Conservation (phyloP, 2,113 vertebrate species). For the Grammomys dolichurus region DNA sequence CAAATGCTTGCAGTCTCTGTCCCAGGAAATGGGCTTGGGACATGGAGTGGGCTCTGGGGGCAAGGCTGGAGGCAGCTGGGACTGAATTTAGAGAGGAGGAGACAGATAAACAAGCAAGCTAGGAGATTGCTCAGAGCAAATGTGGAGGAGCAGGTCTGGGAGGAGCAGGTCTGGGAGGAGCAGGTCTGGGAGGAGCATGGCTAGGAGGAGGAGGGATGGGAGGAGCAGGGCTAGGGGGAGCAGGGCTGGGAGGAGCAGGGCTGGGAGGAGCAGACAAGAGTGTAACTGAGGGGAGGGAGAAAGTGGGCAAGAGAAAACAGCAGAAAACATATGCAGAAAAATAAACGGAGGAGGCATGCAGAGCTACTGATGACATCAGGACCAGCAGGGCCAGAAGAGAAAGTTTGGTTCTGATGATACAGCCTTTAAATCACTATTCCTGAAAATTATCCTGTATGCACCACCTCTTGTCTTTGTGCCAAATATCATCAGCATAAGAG, state of each 20-base stretch:
- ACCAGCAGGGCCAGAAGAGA: not conserved
- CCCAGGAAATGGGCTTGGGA: not conserved
- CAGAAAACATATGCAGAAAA: not conserved
- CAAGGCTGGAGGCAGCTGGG: not conserved
- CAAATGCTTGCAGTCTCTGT: not conserved
- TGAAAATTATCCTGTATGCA: not conserved
- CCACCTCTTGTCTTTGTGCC: not conserved
- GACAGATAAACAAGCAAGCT: not conserved
- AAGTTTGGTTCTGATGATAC: not conserved
- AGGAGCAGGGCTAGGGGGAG: not conserved
- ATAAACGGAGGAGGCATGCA: not conserved
- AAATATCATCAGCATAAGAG: not conserved
- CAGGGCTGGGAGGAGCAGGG: not conserved
- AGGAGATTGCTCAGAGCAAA: not conserved
- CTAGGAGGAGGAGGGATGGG: not conserved
- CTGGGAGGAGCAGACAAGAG: not conserved
- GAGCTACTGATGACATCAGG: not conserved
- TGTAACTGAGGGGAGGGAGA: not conserved
- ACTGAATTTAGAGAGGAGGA: not conserved
- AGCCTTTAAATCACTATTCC: not conserved
- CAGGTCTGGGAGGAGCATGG: not conserved
- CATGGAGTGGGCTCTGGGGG: rapidly evolving
- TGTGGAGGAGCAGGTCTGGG: no score
- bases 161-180: no score
- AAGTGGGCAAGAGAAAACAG: not conserved